Conservation (phyloP, 2,113 vertebrate genomes). For the Anolis sagrei region DNA sequence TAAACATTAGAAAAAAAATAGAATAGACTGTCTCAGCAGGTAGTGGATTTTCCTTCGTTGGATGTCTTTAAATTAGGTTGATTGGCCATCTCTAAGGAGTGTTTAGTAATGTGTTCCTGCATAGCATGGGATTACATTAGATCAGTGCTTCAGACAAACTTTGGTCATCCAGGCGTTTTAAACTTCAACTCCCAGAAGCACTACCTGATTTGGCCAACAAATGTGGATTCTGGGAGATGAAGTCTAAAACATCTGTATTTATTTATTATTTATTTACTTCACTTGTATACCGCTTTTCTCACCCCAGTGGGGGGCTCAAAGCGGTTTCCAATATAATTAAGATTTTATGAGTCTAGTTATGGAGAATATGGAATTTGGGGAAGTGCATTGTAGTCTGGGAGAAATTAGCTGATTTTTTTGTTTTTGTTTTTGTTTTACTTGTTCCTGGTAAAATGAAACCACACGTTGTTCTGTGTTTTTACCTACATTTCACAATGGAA, state of each 20-base stretch:
- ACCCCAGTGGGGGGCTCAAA: too few relatives aligned
- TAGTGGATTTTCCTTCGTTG: too few relatives aligned
- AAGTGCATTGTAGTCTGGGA: neutral
- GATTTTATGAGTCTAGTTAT: neutral
- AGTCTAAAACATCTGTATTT: neutral
- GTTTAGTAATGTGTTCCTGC: too few relatives aligned
- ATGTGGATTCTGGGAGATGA: neutral
- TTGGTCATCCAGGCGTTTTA: neutral
- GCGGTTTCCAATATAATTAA: too few relatives aligned
- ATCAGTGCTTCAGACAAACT: neutral
- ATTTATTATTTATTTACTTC: too few relatives aligned
- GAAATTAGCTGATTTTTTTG: neutral
- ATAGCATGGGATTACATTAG: neutral
- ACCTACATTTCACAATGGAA: neutral
- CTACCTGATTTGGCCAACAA: too few relatives aligned
- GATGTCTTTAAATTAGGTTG: too few relatives aligned
- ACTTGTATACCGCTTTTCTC: too few relatives aligned
- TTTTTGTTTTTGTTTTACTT: neutral
- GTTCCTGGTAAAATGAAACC: neutral
- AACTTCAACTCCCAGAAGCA: neutral
- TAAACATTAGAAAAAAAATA: too few relatives aligned
- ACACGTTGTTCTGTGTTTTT: neutral
- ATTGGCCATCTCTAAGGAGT: too few relatives aligned
- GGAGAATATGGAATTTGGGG: neutral
- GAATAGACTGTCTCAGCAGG: too few relatives aligned